Percentiles rank a stretch among this genome's conserved stretches.
phyloP scores from a whole-genome alignment of 2,797 vertebrate genomes.

The Dendrocincla fuliginosa region DNA sequence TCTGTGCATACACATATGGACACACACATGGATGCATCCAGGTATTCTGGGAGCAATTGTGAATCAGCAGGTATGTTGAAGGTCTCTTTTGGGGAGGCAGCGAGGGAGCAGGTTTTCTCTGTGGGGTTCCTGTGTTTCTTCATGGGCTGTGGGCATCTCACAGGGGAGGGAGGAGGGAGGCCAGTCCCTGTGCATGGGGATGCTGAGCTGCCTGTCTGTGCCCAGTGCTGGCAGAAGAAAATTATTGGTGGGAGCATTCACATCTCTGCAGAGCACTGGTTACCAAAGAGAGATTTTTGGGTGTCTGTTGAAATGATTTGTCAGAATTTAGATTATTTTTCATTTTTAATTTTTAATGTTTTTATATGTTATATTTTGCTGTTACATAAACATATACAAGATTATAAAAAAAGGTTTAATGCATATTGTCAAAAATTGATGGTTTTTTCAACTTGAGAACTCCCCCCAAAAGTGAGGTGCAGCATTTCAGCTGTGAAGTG shows the following conservation, averaged over 20 bases:
- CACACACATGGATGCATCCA: fast-evolving
- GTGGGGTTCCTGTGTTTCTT: fast-evolving
- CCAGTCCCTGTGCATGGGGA: fast-evolving
- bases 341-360: neutral
- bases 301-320: neutral
- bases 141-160: fast-evolving
- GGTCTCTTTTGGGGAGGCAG: neutral
- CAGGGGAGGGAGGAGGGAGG: neutral
- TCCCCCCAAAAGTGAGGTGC: neutral
- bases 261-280: neutral
- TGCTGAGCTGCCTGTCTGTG: fast-evolving
- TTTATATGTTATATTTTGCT: neutral
- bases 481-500: fast-evolving
- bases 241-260: neutral
- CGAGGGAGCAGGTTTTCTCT: neutral
- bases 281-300: neutral
- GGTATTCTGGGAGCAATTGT: neutral
- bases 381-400: fast-evolving
- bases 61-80: neutral
- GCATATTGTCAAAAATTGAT: fast-evolving
- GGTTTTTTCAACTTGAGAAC: neutral
- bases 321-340: neutral
- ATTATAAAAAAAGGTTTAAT: neutral
- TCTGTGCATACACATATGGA: neutral
- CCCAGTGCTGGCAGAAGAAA: neutral